Conservation (phyloP, 2,888 invertebrate species). For the Galerucella nymphaeae region DNA sequence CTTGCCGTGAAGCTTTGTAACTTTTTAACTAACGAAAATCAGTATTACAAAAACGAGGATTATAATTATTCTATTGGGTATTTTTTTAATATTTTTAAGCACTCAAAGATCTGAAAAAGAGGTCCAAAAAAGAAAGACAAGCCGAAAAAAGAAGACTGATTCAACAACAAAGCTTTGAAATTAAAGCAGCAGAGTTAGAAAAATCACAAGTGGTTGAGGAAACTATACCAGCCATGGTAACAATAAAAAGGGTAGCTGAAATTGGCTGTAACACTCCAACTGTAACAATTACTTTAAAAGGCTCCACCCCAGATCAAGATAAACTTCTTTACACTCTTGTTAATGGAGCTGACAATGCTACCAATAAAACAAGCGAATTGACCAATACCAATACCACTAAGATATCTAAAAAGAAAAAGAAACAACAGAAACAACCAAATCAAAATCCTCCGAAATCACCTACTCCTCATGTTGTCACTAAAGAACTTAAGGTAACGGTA, state of each 20-base stretch:
- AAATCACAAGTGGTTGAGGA: constrained; percentile 58
- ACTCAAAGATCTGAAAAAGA: constrained; percentile 38
- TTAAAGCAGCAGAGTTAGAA: constrained; percentile 43
- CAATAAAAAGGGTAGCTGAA: constrained; percentile 77
- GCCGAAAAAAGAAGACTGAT: constrained; percentile 59
- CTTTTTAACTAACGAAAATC: no score
- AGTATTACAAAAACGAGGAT: no score
- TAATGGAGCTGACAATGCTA: constrained; percentile 67
- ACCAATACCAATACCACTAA: constrained; percentile 17
- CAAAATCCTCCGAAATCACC: not conserved
- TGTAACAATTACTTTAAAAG: constrained; percentile 81
- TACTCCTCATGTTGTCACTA: constrained; percentile 46
- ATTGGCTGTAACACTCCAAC: constrained; percentile 75
- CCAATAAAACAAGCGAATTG: constrained; percentile 11
- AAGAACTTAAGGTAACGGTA: constrained; percentile 59
- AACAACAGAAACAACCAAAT: constrained; percentile 36
- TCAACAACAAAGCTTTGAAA: constrained; percentile 54
- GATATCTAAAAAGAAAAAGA: constrained; percentile 49
- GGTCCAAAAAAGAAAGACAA: constrained; percentile 59
- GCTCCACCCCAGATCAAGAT: constrained; percentile 78
- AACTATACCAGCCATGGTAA: constrained; percentile 71
- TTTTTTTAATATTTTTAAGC: constrained; percentile 17
- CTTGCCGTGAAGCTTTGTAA: no score
- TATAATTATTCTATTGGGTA: no score
- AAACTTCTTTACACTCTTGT: constrained; percentile 79